These are phyloP conservation scores for Acridotheres tristis DNA, from an alignment of 2,797 vertebrate genomes.

Conservation along the genomic window DNA sequence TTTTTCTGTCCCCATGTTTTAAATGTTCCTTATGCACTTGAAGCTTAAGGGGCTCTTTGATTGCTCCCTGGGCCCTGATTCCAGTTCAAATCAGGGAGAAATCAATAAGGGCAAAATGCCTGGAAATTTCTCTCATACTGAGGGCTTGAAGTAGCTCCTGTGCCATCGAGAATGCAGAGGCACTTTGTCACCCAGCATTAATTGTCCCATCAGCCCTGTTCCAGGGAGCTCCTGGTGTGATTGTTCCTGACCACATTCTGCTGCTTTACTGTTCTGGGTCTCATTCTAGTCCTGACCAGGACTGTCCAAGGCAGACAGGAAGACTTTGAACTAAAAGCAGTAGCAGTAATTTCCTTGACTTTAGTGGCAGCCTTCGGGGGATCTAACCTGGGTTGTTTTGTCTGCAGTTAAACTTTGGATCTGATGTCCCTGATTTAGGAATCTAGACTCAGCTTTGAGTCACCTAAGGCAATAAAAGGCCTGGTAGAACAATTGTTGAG, in stretches of 20 bases:
- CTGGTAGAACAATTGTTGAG: constrained; percentile 56
- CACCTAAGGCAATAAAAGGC: constrained; percentile 52
- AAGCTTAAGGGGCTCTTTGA: neutral
- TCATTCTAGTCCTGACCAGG: neutral
- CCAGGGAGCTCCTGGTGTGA: neutral
- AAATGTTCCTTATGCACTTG: neutral
- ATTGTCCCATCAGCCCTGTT: neutral
- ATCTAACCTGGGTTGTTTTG: neutral
- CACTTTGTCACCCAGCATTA: neutral
- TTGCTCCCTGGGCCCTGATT: neutral
- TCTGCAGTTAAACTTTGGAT: neutral
- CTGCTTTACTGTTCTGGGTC: neutral
- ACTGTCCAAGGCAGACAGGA: neutral
- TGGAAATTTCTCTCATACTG: neutral
- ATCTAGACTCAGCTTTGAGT: constrained; percentile 43
- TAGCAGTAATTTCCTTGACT: neutral
- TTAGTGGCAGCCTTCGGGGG: neutral
- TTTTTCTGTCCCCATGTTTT: neutral
- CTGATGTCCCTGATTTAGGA: constrained; percentile 16
- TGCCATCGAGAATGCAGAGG: neutral
- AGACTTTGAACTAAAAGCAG: neutral
- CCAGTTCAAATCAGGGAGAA: neutral
- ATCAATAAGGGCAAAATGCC: neutral
- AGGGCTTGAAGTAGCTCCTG: neutral
- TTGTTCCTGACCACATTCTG: neutral